A percentile compares a stretch with the other conserved stretches of the same genome.
Conservation (phyloP, 30 jellyfish, hydroid and myxozoan genomes). For the Mastigias papua region DNA sequence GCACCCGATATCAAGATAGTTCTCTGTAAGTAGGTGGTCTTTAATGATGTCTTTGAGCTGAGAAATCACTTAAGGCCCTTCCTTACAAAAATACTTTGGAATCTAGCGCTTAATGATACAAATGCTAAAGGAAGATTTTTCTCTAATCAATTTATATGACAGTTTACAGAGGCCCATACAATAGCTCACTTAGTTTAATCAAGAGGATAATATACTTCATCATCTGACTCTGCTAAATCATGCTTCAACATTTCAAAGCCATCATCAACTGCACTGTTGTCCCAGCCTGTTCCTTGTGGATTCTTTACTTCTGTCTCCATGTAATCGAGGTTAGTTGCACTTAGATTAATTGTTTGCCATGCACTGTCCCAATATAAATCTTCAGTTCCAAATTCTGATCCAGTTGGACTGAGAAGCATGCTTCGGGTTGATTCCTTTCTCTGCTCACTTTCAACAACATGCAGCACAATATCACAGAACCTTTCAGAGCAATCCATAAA, state of each 20-base stretch:
- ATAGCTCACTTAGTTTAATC: too few species aligned
- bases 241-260: not conserved
- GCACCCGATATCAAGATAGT: too few species aligned
- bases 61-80: too few species aligned
- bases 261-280: constrained; percentile 30
- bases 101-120: too few species aligned
- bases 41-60: too few species aligned
- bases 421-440: constrained; percentile 8
- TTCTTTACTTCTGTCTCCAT: constrained; percentile 42
- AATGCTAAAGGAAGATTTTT: too few species aligned
- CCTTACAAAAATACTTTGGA: too few species aligned
- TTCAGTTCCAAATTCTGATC: constrained; percentile 49
- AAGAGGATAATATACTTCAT: constrained; percentile 28
- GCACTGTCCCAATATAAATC: constrained; percentile 89
- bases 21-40: too few species aligned
- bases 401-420: constrained; percentile 14
- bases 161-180: too few species aligned
- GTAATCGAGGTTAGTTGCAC: constrained; percentile 38
- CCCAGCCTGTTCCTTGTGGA: constrained; percentile 31
- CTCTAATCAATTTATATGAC: too few species aligned
- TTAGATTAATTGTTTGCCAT: constrained; percentile 78
- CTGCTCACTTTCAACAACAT: constrained; percentile 54
- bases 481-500: constrained; percentile 79
- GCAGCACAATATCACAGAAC: constrained; percentile 68
- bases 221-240: constrained; percentile 22